A percentile compares a stretch with the other conserved stretches of the same genome.
Evolutionary conservation across 2,113 vertebrate genomes (phyloP).

Genomic region (Tenrec ecaudatus): DNA sequence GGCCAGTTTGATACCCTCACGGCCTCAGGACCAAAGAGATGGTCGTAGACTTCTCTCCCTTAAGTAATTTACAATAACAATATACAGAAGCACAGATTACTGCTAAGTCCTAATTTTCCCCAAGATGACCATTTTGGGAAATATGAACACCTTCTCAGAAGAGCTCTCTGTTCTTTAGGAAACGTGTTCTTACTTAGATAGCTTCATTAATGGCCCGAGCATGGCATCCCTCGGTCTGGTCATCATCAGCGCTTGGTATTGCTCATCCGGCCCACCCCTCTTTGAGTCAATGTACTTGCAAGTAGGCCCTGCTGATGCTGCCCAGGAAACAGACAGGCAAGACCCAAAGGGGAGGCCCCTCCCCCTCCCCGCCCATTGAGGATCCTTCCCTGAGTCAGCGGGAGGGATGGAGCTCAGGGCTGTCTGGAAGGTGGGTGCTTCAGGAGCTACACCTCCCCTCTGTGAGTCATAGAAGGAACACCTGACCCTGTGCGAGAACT

Average conservation of each 20-base stretch:
- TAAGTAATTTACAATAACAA: conserved; percentile 30
- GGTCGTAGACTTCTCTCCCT: not conserved
- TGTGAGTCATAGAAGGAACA: not conserved
- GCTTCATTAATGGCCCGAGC: not conserved
- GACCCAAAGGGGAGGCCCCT: not conserved
- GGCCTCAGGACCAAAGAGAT: not conserved
- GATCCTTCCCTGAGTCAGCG: not conserved
- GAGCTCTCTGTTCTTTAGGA: not conserved
- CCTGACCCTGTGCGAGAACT: not conserved
- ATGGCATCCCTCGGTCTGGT: no score
- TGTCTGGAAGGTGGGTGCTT: not conserved
- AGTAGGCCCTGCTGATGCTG: not conserved
- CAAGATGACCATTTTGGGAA: not conserved
- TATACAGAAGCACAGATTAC: not conserved
- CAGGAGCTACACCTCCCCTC: not conserved
- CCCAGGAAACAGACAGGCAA: not conserved
- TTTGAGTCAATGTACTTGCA: not conserved
- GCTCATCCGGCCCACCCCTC: not conserved
- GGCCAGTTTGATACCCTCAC: not conserved
- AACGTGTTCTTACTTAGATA: not conserved
- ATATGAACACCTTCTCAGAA: conserved; percentile 17
- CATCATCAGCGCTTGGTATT: not conserved
- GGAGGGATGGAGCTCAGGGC: not conserved
- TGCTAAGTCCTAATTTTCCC: not conserved
- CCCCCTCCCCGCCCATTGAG: not conserved